These are phyloP conservation scores for Unio pictorum DNA, from an alignment of 2,888 invertebrate species.

Conservation along the genomic window DNA sequence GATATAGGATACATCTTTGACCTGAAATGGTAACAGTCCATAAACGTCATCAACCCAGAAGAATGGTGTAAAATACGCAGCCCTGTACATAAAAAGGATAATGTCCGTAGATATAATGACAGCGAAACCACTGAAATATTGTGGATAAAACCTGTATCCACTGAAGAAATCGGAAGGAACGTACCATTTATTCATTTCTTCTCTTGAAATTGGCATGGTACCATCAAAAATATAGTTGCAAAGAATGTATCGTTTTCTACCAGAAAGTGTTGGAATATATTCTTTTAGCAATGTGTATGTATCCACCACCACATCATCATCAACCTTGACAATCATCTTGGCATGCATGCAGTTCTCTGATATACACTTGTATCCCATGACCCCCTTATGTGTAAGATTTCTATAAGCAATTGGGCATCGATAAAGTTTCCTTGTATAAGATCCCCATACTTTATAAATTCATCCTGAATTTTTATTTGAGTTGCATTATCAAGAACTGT, in stretches of 20 bases:
- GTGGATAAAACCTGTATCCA: slow-evolving; percentile 24
- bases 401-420: slow-evolving; percentile 30
- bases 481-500: slow-evolving; percentile 15
- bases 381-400: slow-evolving; percentile 24
- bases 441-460: slow-evolving; percentile 38
- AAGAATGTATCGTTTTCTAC: slow-evolving; percentile 23
- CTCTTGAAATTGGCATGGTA: slow-evolving; percentile 29
- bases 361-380: slow-evolving; percentile 27
- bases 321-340: slow-evolving; percentile 44
- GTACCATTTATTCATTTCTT: slow-evolving; percentile 27
- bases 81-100: slow-evolving; percentile 26
- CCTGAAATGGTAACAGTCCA: slow-evolving; percentile 23
- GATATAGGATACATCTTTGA: slow-evolving; percentile 24
- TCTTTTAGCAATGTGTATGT: slow-evolving; percentile 23
- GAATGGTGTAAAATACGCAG: slow-evolving; percentile 29
- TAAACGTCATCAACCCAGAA: slow-evolving; percentile 39
- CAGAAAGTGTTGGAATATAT: slow-evolving; percentile 16
- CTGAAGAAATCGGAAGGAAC: slow-evolving; percentile 21
- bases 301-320: slow-evolving; percentile 52
- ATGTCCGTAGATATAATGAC: slow-evolving; percentile 29
- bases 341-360: slow-evolving; percentile 42
- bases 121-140: slow-evolving; percentile 32
- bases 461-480: slow-evolving; percentile 29
- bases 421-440: slow-evolving; percentile 51
- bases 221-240: slow-evolving; percentile 30